Evolutionary conservation across 2,888 invertebrate genomes (phyloP), one percentile per base, ranked within the genome.

Genomic region (Suillia variegata): DNA sequence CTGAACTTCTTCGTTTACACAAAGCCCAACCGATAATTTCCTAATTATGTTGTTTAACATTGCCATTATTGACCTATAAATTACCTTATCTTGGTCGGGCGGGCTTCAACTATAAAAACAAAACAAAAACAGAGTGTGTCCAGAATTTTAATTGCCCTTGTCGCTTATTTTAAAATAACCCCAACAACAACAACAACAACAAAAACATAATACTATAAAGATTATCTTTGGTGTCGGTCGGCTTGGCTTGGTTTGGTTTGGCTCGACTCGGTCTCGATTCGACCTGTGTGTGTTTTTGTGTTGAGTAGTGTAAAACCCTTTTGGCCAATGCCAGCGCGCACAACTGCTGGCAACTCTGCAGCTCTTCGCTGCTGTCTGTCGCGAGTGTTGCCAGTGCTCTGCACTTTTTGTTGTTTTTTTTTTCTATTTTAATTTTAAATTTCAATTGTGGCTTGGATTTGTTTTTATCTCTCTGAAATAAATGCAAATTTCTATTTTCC

Each of bases 401-500:
- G n/a, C n/a, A n/a, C n/a, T n/a, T n/a, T n/a, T n/a, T n/a, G n/a
- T n/a, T n/a, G n/a, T n/a, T n/a, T n/a, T n/a, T n/a, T n/a, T n/a
- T 56, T 52, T 2, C n/a, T n/a, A n/a, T 59, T 56, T 50, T 59
- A 3, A 22, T 49, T 56, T 21, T 26, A 6, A 45, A 45, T 45
- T 45, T 17, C 45, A 45, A 18, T 18, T 17, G 6, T 18, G 18
- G 18, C n/a, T n/a, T 38, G 38, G 15, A 6, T n/a, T n/a, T 38
- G 38, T 22, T 56, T 58, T 56, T 21, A 13, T n/a, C n/a, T n/a
- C 26, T 38, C 18, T 5, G 22, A 54, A 62, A 59, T 62, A 54
- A 22, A 59, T 63, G 67, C 66, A 64, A 68, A 73, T 73, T 70
- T 65, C 56, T 45, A 48, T 55, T 71, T 67, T 70, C 62, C 65